Evolutionary conservation across 2,797 vertebrate genomes (phyloP).

Genomic region (Peromyscus melanophrys): DNA sequence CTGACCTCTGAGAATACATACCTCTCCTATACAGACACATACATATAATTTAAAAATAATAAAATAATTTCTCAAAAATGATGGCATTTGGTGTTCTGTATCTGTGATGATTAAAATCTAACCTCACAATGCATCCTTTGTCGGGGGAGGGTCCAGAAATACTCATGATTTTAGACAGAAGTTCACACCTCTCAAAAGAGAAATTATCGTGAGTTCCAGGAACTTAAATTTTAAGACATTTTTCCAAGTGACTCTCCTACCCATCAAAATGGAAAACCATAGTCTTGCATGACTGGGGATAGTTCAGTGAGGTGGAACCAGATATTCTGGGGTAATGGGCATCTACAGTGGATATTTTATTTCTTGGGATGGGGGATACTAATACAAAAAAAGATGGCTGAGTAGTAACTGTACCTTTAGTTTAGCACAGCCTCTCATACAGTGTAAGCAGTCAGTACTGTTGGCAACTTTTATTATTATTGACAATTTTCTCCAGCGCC

Average conservation of each 20-base stretch:
- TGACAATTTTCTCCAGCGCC: slow-evolving; percentile 76
- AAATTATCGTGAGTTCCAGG: neutral
- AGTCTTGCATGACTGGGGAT: too few species aligned
- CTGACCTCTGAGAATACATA: neutral
- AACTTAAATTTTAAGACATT: slow-evolving; percentile 17
- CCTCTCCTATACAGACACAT: neutral
- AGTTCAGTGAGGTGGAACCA: neutral
- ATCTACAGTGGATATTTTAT: neutral
- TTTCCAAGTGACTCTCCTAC: neutral
- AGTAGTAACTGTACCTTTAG: neutral
- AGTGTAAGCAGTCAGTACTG: slow-evolving; percentile 6
- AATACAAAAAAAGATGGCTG: neutral
- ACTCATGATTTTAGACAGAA: slow-evolving; percentile 4
- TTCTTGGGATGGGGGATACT: neutral
- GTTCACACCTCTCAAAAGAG: neutral
- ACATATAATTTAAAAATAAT: neutral
- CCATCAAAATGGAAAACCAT: neutral
- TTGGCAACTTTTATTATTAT: slow-evolving; percentile 56
- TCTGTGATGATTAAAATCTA: neutral
- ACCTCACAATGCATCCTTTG: neutral
- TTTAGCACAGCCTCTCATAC: neutral
- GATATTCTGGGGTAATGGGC: neutral
- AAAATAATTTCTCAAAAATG: slow-evolving; percentile 2
- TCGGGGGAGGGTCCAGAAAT: neutral
- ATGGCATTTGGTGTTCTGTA: neutral